A percentile compares a stretch with the other conserved stretches of the same genome.
phyloP scores from a whole-genome alignment of 2,113 vertebrate species.

The Isurus oxyrinchus region DNA sequence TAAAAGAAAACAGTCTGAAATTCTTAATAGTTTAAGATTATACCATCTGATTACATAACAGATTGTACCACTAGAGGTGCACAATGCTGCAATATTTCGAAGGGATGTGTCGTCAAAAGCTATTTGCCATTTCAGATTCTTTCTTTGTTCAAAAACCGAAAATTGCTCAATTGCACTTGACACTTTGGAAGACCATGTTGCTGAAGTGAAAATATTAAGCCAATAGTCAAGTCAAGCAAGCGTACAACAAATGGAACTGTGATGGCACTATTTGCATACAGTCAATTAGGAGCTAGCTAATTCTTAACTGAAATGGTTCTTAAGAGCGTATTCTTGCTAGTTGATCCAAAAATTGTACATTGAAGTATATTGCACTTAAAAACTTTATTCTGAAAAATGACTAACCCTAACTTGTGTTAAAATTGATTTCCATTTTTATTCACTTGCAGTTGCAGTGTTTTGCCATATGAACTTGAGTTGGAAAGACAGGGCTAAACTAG shows the following conservation, averaged over 20 bases:
- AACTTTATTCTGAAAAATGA: slow-evolving; percentile 12
- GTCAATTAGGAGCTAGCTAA: slow-evolving; percentile 4
- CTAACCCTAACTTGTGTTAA: background rate
- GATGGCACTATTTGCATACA: background rate
- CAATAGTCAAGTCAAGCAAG: slow-evolving; percentile 36
- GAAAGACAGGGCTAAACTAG: slow-evolving; percentile 28
- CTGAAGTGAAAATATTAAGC: slow-evolving; percentile 5
- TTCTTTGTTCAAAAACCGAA: slow-evolving; percentile 20
- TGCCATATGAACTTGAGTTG: slow-evolving; percentile 19
- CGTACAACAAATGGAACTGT: background rate
- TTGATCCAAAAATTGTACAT: slow-evolving; percentile 19
- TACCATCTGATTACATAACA: slow-evolving; percentile 7
- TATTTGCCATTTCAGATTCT: slow-evolving; percentile 34
- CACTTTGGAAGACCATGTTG: slow-evolving; percentile 34
- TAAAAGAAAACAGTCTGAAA: slow-evolving; percentile 23
- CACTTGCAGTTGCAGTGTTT: slow-evolving; percentile 10
- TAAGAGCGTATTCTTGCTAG: background rate
- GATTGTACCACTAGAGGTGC: slow-evolving; percentile 8
- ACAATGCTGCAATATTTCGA: background rate
- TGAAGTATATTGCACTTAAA: slow-evolving; percentile 30
- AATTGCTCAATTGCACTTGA: slow-evolving; percentile 33
- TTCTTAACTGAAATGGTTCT: background rate
- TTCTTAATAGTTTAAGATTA: slow-evolving; percentile 23
- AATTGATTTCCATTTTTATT: background rate
- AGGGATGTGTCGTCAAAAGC: slow-evolving; percentile 26